phyloP scores from a whole-genome alignment of 2,888 invertebrate species.

The Dryobotodes eremita region DNA sequence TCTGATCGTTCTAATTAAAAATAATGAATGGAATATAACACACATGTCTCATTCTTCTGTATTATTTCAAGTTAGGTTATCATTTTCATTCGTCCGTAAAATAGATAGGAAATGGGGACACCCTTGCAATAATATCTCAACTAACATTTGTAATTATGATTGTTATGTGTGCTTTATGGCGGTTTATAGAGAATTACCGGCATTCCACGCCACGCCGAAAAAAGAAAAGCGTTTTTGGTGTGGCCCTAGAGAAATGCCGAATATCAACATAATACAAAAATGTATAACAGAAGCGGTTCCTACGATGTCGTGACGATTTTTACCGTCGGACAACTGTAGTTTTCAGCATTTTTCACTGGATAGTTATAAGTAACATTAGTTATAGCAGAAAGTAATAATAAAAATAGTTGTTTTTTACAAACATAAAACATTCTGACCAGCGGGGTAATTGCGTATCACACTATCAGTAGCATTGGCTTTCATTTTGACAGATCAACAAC shows the following conservation, averaged over 20 bases:
- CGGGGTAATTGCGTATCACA: too few relatives aligned
- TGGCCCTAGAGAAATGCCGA: background rate
- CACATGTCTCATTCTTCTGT: background rate
- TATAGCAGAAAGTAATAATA: background rate
- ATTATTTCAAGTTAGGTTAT: background rate
- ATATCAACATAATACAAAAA: background rate
- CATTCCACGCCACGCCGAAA: background rate
- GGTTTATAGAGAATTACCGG: background rate
- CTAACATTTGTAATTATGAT: background rate
- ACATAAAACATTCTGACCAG: background rate
- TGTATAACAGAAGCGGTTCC: background rate
- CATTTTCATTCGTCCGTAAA: slow-evolving; percentile 1
- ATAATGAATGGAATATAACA: background rate
- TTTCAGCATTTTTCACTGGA: background rate
- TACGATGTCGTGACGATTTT: background rate
- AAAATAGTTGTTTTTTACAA: background rate
- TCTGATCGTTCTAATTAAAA: background rate
- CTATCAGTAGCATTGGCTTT: too few relatives aligned
- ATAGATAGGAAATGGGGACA: background rate
- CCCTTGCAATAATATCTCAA: background rate
- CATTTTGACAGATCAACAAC: too few relatives aligned
- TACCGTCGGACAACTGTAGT: background rate
- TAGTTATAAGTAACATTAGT: background rate
- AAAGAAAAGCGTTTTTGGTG: background rate
- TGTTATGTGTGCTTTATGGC: background rate